phyloP scores from a whole-genome alignment of 2,797 vertebrate species.

The Rallus crepitans region DNA sequence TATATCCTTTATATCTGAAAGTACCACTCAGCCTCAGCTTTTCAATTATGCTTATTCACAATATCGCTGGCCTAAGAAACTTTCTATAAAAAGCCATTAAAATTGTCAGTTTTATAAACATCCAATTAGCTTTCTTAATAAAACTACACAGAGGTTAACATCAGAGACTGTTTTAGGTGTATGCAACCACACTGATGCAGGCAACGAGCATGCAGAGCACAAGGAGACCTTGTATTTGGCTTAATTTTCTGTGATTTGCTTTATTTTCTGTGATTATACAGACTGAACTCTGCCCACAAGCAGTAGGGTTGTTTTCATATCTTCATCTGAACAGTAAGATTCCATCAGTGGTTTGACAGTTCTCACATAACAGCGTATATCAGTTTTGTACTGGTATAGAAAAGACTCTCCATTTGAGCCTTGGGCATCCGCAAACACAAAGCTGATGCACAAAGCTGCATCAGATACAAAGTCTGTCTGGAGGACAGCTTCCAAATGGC shows the following conservation, averaged over 20 bases:
- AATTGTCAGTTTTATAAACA: background rate
- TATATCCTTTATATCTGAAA: background rate
- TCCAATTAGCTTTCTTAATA: background rate
- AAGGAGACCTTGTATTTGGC: background rate
- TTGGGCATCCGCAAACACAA: background rate
- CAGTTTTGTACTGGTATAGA: background rate
- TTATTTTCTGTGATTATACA: background rate
- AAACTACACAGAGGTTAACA: background rate
- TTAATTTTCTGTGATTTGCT: background rate
- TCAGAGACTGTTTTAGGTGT: background rate
- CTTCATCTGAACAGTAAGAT: background rate
- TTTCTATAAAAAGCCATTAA: background rate
- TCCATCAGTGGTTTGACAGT: background rate
- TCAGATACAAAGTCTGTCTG: background rate
- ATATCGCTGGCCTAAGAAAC: background rate
- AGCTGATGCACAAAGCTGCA: background rate
- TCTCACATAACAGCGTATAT: background rate
- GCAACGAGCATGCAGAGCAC: background rate
- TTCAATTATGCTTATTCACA: background rate
- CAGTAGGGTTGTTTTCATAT: background rate
- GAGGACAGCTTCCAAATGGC: background rate
- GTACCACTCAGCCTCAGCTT: background rate
- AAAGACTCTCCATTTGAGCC: background rate
- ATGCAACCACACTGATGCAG: background rate
- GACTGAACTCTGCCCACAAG: background rate